Percentiles rank a stretch among this genome's conserved stretches.
These are phyloP conservation scores for Tamias sibiricus DNA, from an alignment of 2,113 vertebrate genomes.

Conservation along the genomic window DNA sequence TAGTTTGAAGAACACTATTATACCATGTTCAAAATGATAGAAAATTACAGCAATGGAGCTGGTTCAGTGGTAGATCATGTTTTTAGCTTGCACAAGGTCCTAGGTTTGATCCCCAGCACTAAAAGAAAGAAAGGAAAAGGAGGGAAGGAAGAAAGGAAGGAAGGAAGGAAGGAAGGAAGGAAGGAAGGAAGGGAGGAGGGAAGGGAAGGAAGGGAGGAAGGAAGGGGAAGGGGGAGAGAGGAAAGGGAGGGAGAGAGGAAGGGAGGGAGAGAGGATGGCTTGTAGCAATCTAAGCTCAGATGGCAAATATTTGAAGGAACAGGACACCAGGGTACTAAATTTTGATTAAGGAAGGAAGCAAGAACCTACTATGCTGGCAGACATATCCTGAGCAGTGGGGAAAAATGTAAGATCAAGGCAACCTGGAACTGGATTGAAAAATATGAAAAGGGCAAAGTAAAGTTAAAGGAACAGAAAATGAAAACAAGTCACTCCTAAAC, in stretches of 20 bases:
- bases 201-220: too few species aligned
- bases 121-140: too few species aligned
- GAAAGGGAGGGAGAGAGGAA: background rate
- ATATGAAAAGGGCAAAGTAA: background rate
- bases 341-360: background rate
- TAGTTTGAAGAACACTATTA: background rate
- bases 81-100: background rate
- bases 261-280: too few species aligned
- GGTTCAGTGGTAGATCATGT: background rate
- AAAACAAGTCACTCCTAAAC: background rate
- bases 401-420: background rate
- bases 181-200: too few species aligned
- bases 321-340: background rate
- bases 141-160: background rate
- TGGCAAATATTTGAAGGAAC: background rate
- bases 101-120: background rate
- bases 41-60: background rate
- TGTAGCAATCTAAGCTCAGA: background rate
- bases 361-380: background rate
- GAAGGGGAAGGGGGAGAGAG: too few species aligned
- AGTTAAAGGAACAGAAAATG: background rate
- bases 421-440: background rate
- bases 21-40: background rate
- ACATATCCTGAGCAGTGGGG: background rate
- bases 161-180: too few species aligned